Evolutionary conservation across 2,888 invertebrate genomes (phyloP), one percentile per base, ranked within the genome.

Genomic region (Lasioglossum zephyrum): DNA sequence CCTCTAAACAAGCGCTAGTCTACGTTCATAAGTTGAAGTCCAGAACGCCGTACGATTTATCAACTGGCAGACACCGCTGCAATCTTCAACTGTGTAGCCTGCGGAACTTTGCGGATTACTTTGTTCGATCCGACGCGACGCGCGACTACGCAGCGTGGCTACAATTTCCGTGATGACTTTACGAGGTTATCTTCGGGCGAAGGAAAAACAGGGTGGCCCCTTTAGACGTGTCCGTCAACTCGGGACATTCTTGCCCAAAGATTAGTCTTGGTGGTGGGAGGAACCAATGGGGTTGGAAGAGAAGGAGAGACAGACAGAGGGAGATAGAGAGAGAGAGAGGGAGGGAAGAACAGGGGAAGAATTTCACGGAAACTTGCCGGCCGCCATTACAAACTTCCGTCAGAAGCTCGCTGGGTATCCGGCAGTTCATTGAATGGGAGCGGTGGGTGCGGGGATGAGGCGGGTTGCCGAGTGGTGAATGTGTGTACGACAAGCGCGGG

Each of bases 401-500:
- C 13, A 60, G 69, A 76, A 86, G 70, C 47, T 72, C 44, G 74
- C 60, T 31, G 70, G 69, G 26, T 18, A 41, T 66, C 66, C 66
- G 36, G 66, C 26, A 84, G 79, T 88, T 81, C 82, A 84, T 77
- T 77, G 78, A 81, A 86, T 26, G 73, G 53, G 76, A 31, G 31
- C 6, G 31, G 16, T 13, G 31, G 6, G 60, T 5, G 31, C 11
- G 60, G 26, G 60, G 60, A 4, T 1, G 26, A 26, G 60, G 26
- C 5, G 26, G 63, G 39, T 49, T 47, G 18, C 22, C 78, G 69
- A 39, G 69, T 22, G 22, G 39, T 9, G 76, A 80, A 84, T 57
- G 77, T 86, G 84, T 84, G 81, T 82, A 82, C 81, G 82, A 87
- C 79, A 73, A 73, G 84, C 78, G 80, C 76, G 80, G 84, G 82